phyloP scores from a whole-genome alignment of 2,888 invertebrate species.

The Catocala nupta region DNA sequence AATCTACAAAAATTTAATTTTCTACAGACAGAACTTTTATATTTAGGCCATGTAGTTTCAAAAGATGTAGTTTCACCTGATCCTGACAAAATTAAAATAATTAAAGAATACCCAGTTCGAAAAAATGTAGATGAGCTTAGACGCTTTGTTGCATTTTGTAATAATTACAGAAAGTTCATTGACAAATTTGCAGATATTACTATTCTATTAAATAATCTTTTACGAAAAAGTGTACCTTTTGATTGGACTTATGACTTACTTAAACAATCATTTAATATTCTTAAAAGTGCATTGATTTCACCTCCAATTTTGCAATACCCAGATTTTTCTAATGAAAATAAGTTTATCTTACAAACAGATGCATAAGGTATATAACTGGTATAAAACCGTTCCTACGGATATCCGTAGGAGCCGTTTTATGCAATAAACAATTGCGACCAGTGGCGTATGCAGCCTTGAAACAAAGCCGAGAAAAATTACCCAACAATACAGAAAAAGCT shows the following conservation, averaged over 20 bases:
- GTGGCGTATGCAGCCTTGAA: slow-evolving; percentile 25
- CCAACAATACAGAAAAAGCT: slow-evolving; percentile 30
- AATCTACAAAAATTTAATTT: slow-evolving; percentile 21
- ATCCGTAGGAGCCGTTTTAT: slow-evolving; percentile 24
- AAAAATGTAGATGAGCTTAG: slow-evolving; percentile 8
- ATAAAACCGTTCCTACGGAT: no score
- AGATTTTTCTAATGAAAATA: slow-evolving; percentile 15
- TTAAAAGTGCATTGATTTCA: neutral
- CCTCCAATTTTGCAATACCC: slow-evolving; percentile 16
- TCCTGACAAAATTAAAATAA: slow-evolving; percentile 11
- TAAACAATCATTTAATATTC: slow-evolving; percentile 1
- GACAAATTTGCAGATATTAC: slow-evolving; percentile 10
- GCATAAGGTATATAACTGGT: no score
- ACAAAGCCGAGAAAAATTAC: slow-evolving; percentile 27
- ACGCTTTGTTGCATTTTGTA: slow-evolving; percentile 14
- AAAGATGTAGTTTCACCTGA: slow-evolving; percentile 4
- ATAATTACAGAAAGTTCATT: slow-evolving; percentile 17
- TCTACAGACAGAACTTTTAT: slow-evolving; percentile 14
- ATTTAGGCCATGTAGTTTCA: slow-evolving; percentile 10
- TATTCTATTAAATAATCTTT: slow-evolving; percentile 8
- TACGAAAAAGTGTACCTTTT: slow-evolving; percentile 6
- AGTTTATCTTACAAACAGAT: slow-evolving; percentile 30
- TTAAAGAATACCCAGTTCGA: slow-evolving; percentile 13
- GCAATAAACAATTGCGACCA: slow-evolving; percentile 20
- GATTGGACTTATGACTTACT: slow-evolving; percentile 5